phyloP scores from a whole-genome alignment of 2,888 invertebrate genomes.

The Macropis europaea region DNA sequence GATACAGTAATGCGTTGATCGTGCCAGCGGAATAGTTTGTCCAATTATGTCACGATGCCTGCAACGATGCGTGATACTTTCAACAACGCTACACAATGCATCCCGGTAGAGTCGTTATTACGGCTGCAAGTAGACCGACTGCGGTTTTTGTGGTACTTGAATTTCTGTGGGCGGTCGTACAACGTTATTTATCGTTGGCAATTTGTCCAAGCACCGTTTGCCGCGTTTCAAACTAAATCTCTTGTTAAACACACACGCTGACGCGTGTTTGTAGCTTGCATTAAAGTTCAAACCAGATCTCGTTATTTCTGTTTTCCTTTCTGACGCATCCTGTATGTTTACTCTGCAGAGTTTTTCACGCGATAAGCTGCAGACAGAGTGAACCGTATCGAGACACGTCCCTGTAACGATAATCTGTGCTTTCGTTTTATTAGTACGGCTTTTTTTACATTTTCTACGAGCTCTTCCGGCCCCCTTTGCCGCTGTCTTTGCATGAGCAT shows the following conservation, averaged over 20 bases:
- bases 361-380: not conserved
- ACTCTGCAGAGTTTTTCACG: not conserved
- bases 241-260: not conserved
- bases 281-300: slow-evolving; percentile 3
- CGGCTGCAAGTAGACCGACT: slow-evolving; percentile 22
- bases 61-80: slow-evolving; percentile 8
- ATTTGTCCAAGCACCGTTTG: slow-evolving; percentile 15
- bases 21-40: not conserved
- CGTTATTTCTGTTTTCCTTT: not conserved
- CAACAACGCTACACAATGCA: not conserved
- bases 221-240: slow-evolving; percentile 23
- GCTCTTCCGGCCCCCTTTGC: not conserved
- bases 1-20: not conserved
- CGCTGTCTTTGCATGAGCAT: slow-evolving; percentile 5
- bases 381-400: not conserved
- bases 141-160: slow-evolving; percentile 40
- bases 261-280: not conserved
- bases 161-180: slow-evolving; percentile 6
- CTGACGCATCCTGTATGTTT: not conserved
- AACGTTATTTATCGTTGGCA: slow-evolving; percentile 35
- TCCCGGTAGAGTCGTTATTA: slow-evolving; percentile 12
- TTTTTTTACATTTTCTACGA: not conserved
- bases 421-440: not conserved
- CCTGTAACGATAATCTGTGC: not conserved
- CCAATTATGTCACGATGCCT: not conserved